phyloP scores from a whole-genome alignment of 2,888 invertebrate species.

The Drosophila dives region DNA sequence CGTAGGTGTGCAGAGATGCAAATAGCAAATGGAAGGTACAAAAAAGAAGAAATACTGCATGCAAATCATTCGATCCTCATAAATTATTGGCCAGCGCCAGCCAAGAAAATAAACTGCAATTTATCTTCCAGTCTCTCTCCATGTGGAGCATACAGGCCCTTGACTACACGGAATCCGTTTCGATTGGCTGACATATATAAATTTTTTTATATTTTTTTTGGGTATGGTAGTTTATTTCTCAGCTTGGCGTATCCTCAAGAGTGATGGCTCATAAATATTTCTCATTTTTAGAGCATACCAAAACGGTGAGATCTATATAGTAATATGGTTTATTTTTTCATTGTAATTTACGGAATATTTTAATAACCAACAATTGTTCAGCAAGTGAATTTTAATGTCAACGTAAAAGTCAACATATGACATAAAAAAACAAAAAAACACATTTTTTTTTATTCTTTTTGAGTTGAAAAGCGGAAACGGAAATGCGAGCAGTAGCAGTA shows the following conservation, averaged over 20 bases:
- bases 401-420: slow-evolving; percentile 33
- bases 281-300: background rate
- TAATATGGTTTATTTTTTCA: background rate
- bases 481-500: slow-evolving; percentile 53
- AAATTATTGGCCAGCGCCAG: slow-evolving; percentile 64
- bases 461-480: slow-evolving; percentile 67
- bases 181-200: slow-evolving; percentile 12
- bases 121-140: slow-evolving; percentile 47
- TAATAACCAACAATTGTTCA: slow-evolving; percentile 4
- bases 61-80: slow-evolving; percentile 76
- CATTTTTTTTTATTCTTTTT: slow-evolving; percentile 6
- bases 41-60: slow-evolving; percentile 59
- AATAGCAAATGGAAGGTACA: slow-evolving; percentile 37
- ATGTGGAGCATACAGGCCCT: background rate
- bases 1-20: slow-evolving; percentile 13
- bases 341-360: background rate
- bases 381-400: slow-evolving; percentile 36
- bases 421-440: slow-evolving; percentile 6
- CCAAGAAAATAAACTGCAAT: slow-evolving; percentile 71
- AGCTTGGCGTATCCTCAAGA: background rate
- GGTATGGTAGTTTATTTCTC: slow-evolving; percentile 1
- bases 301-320: background rate
- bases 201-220: background rate
- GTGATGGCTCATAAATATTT: background rate
- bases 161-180: slow-evolving; percentile 7